Conservation (phyloP, 2,888 invertebrate species). For the Eledone cirrhosa region DNA sequence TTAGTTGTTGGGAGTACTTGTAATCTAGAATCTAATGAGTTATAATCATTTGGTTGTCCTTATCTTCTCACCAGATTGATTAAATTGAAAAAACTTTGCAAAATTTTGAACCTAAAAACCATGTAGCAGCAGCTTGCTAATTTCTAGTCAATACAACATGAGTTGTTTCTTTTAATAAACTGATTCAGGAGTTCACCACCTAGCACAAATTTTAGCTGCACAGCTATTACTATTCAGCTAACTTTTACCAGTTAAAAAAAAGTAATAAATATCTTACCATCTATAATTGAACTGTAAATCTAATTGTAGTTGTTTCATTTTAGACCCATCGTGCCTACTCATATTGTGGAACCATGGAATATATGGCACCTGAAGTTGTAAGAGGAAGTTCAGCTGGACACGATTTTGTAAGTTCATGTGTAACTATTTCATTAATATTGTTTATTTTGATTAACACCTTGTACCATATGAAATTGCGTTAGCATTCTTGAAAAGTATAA, state of each 20-base stretch:
- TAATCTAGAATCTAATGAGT: too few relatives aligned
- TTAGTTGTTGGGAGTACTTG: too few relatives aligned
- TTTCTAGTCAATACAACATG: too few relatives aligned
- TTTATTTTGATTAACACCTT: background rate
- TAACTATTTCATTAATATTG: background rate
- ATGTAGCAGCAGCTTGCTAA: too few relatives aligned
- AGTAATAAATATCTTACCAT: background rate
- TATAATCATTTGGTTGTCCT: too few relatives aligned
- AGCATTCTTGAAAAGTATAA: background rate
- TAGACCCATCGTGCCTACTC: constrained; percentile 88
- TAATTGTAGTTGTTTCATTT: background rate
- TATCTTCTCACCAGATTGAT: too few relatives aligned
- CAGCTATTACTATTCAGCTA: background rate
- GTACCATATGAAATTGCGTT: background rate
- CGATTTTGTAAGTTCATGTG: constrained; percentile 85
- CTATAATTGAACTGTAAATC: background rate
- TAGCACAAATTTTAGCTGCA: too few relatives aligned
- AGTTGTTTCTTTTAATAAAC: too few relatives aligned
- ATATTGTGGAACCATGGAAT: constrained; percentile 98
- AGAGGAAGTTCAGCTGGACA: constrained; percentile 88
- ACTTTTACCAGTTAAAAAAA: background rate
- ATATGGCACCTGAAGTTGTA: constrained; percentile 91
- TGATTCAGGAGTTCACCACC: too few relatives aligned
- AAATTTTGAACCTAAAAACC: too few relatives aligned
- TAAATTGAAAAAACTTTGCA: too few relatives aligned